Base-by-base conservation (phyloP, 2,113 vertebrate genomes). In the Triplophysa dalaica region DNA sequence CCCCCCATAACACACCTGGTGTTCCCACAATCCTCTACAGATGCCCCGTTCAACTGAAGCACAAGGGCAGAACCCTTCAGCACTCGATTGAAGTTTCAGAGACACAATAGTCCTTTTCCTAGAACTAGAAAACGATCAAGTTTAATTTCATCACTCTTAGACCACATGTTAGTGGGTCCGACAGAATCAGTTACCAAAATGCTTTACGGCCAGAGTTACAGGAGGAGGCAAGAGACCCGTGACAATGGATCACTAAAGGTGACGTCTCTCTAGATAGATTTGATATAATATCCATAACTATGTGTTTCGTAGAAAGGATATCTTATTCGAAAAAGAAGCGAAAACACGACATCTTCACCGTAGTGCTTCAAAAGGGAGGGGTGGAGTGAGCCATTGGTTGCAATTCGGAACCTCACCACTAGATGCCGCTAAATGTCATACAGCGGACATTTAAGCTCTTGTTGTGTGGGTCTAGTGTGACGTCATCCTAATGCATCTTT, bases 31-130 rank as follows among this genome's bases (percentile, higher is more conserved):
- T 41, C 3, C 29, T 41, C 50, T 38, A 14, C 38, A 41, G 22
- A 48, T n/a, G 72, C 16, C 16, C 48, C 58, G 54, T 48, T 21
- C 58, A 63, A 48, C 22, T 54, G 26, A 75, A 75, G 72, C 72
- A 48, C 58, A 75, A 63, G 58, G 17, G 14, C 22, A 38, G 21
- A 62, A 74, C 11, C 13, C 26, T n/a, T 41, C 56, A 60, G 22
- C 14, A 26, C 66, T 68, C 24, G 11, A 38, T 5, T 22, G 12
- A 58, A 33, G 52, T 13, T n/a, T 29, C 70, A 58, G 52, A 60
- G 33, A 52, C 70, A 9, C 4, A 11, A 70, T n/a, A 17, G 10
- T n/a, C 33, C 1, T 43, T 8, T 43, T 43, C 43, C 29, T 33
- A 6, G 29, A 33, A 33, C 29, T 33, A 6, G 4, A 33, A 33